phyloP scores from a whole-genome alignment of 2,797 vertebrate genomes.

The Leptatherina wallacei region DNA sequence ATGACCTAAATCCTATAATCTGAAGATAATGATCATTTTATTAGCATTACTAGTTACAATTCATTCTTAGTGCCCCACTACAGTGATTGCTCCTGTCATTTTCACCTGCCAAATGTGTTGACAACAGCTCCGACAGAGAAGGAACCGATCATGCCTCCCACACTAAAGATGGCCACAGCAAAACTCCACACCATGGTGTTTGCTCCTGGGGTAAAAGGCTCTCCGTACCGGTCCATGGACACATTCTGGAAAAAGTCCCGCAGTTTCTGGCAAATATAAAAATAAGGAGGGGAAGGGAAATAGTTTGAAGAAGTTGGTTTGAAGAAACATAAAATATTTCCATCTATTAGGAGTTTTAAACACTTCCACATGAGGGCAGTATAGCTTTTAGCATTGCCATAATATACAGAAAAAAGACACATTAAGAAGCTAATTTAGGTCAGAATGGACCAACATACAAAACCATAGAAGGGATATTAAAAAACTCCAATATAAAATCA shows the following conservation, averaged over 20 bases:
- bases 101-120: constrained; percentile 93
- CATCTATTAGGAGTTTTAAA: neutral
- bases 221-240: constrained; percentile 64
- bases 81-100: neutral
- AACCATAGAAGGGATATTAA: no score
- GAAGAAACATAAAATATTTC: neutral
- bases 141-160: constrained; percentile 95
- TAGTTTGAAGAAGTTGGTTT: neutral
- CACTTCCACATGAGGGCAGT: constrained; percentile 64
- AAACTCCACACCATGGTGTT: constrained; percentile 89
- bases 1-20: neutral
- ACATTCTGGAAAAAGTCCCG: constrained; percentile 85
- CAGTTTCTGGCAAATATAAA: constrained; percentile 84
- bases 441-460: neutral
- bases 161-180: constrained; percentile 92
- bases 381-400: constrained; percentile 2
- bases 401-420: neutral
- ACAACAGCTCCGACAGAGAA: constrained; percentile 89
- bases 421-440: neutral
- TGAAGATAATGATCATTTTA: neutral
- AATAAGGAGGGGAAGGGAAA: neutral
- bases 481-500: no score
- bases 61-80: neutral
- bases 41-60: neutral
- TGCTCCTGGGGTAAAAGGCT: constrained; percentile 43